Evolutionary conservation across 2,113 vertebrate species (phyloP).

Genomic region (Toxostoma redivivum): DNA sequence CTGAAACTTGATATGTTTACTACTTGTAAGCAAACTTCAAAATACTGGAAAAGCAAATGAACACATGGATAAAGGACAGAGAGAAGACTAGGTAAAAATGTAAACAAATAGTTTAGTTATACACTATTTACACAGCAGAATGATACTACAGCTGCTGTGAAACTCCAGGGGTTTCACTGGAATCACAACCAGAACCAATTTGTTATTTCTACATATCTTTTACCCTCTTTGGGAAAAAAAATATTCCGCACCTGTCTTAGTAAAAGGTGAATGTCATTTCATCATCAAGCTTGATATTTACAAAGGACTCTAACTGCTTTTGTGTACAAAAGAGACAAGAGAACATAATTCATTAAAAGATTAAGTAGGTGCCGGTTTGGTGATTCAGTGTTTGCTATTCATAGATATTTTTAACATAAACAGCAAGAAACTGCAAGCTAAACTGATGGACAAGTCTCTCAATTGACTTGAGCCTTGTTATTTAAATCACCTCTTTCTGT

Average conservation of each 20-base stretch:
- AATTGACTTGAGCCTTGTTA: neutral
- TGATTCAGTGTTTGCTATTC: slow-evolving; percentile 2
- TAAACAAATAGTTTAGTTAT: neutral
- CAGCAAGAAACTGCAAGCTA: neutral
- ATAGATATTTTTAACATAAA: neutral
- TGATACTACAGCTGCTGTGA: neutral
- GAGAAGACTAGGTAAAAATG: neutral
- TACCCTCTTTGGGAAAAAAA: neutral
- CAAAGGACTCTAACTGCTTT: neutral
- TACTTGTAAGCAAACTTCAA: neutral
- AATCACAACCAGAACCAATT: neutral
- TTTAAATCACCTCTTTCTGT: neutral
- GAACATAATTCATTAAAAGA: neutral
- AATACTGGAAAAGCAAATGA: neutral
- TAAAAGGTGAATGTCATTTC: neutral
- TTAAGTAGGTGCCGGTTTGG: neutral
- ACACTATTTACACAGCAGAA: neutral
- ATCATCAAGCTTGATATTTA: slow-evolving; percentile 10
- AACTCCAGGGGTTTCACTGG: neutral
- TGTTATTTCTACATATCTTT: neutral
- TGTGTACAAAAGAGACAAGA: neutral
- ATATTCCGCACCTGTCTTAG: neutral
- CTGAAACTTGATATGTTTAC: neutral
- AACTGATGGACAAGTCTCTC: neutral
- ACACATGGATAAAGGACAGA: neutral